phyloP scores from a whole-genome alignment of 2,113 vertebrate species.

The Cranoglanis bouderius region DNA sequence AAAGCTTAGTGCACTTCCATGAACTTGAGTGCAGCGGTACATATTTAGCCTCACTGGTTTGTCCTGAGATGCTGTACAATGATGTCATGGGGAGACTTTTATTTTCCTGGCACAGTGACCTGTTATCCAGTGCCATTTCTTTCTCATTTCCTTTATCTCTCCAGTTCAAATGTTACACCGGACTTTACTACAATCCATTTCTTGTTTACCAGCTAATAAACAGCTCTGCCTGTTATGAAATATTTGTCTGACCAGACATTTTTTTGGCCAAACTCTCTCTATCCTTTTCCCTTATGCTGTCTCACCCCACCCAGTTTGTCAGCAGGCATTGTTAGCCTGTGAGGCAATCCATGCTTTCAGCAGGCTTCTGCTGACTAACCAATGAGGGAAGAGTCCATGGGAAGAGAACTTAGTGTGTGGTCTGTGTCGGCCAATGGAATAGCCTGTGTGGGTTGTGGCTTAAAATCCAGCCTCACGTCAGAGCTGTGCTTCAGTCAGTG shows the following conservation, averaged over 20 bases:
- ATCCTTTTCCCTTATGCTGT: slow-evolving; percentile 48
- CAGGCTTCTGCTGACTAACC: slow-evolving; percentile 60
- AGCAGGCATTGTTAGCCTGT: slow-evolving; percentile 68
- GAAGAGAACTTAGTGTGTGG: slow-evolving; percentile 48
- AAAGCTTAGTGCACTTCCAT: background rate
- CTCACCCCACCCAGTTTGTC: slow-evolving; percentile 53
- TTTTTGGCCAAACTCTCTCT: slow-evolving; percentile 32
- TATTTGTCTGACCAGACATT: slow-evolving; percentile 18
- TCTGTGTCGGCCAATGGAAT: slow-evolving; percentile 20
- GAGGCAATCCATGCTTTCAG: slow-evolving; percentile 67
- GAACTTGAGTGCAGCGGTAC: background rate
- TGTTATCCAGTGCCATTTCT: background rate
- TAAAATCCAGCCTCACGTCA: slow-evolving; percentile 57
- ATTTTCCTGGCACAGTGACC: slow-evolving; percentile 32
- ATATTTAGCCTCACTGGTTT: slow-evolving; percentile 3
- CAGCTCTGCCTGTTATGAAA: background rate
- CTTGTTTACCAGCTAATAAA: background rate
- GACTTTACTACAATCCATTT: background rate
- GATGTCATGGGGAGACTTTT: background rate
- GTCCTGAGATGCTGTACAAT: background rate
- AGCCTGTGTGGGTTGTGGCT: slow-evolving; percentile 60
- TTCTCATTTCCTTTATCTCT: too few species aligned
- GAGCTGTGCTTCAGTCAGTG: slow-evolving; percentile 53
- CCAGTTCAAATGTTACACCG: background rate
- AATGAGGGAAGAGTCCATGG: slow-evolving; percentile 61